phyloP scores from a whole-genome alignment of 2,797 vertebrate genomes.

The Urophycis tenuis region DNA sequence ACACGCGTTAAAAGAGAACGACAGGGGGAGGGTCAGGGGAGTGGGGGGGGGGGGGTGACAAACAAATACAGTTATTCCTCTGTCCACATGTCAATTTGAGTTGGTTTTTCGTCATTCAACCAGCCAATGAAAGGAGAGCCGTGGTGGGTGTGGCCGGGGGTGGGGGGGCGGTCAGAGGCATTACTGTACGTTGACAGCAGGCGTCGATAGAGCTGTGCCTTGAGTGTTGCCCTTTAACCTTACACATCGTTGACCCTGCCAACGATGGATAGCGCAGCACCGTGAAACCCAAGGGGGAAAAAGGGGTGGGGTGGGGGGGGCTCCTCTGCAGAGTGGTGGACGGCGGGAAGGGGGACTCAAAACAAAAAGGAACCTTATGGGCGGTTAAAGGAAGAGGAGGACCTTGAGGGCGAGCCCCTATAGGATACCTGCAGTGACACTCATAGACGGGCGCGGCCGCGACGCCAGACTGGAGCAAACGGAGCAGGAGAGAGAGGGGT shows the following conservation, averaged over 20 bases:
- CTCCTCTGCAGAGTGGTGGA: background rate
- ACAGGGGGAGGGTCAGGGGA: conserved; percentile 22
- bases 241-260: background rate
- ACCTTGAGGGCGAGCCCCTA: conserved; percentile 35
- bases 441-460: conserved; percentile 60
- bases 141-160: background rate
- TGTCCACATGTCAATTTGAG: conserved; percentile 7
- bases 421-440: conserved; percentile 57
- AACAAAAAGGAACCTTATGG: background rate
- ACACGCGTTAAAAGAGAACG: background rate
- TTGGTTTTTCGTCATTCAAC: background rate
- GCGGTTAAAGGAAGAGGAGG: no score
- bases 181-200: conserved; percentile 33
- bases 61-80: conserved; percentile 43
- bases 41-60: background rate
- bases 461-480: conserved; percentile 56
- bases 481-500: conserved; percentile 29
- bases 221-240: background rate
- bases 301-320: no score
- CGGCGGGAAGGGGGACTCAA: background rate
- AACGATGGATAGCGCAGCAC: background rate
- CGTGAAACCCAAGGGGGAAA: background rate
- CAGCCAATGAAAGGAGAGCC: conserved; percentile 7
- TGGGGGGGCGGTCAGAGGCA: conserved; percentile 32
- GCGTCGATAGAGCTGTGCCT: background rate